Evolutionary conservation across 2,113 vertebrate species (phyloP).

Genomic region (Mustela lutreola): DNA sequence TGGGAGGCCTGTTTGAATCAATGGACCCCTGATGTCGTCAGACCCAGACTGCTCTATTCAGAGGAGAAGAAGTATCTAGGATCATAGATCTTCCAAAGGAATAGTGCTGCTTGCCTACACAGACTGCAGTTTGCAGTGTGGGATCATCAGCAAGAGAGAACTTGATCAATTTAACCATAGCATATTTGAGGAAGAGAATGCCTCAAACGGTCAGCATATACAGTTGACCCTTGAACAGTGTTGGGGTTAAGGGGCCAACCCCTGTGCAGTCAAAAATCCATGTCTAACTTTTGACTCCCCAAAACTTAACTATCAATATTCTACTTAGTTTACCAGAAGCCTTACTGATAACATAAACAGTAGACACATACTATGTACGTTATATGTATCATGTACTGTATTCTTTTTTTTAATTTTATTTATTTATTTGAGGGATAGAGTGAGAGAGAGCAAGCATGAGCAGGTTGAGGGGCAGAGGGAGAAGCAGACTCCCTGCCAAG

Average conservation of each 20-base stretch:
- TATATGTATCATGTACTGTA: not conserved
- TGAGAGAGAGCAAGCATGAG: too few species aligned
- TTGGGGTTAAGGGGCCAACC: not conserved
- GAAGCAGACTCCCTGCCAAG: too few species aligned
- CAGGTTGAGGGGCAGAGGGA: too few species aligned
- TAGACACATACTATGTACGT: not conserved
- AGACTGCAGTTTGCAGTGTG: not conserved
- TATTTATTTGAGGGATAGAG: too few species aligned
- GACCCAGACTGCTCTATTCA: not conserved
- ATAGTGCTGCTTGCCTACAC: not conserved
- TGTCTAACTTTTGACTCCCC: not conserved
- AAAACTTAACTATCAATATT: not conserved
- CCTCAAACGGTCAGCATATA: not conserved
- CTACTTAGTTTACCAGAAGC: not conserved
- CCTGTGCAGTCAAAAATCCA: not conserved
- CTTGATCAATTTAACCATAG: not conserved
- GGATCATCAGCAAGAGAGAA: not conserved
- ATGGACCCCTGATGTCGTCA: not conserved
- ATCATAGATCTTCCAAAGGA: not conserved
- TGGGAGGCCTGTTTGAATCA: not conserved
- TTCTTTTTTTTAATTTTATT: not conserved
- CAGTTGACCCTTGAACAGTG: not conserved
- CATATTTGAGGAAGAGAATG: slow-evolving; percentile 22
- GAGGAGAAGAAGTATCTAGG: not conserved
- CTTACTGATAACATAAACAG: not conserved